These are phyloP conservation scores for Trichechus manatus DNA, from an alignment of 2,113 vertebrate genomes.

Conservation along the genomic window DNA sequence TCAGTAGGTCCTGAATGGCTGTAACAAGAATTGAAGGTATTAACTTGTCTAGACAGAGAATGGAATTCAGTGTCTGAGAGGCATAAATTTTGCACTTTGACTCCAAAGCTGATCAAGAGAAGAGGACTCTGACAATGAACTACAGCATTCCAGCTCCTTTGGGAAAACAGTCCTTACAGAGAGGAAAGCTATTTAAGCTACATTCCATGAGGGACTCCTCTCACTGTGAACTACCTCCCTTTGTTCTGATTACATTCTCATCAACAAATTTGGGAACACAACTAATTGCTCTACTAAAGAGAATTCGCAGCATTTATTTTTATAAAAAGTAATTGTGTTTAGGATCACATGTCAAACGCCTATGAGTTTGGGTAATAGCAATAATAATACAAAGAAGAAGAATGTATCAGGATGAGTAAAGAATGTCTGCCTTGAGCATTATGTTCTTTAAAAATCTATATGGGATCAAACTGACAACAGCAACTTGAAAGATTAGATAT, in stretches of 20 bases:
- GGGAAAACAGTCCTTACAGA: not conserved
- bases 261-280: slow-evolving; percentile 3
- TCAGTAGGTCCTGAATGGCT: not conserved
- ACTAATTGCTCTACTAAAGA: slow-evolving; percentile 18
- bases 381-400: not conserved
- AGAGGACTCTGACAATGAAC: not conserved
- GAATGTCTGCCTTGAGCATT: not conserved
- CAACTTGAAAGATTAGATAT: not conserved
- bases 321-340: slow-evolving; percentile 16
- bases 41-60: slow-evolving; percentile 5
- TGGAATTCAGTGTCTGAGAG: not conserved
- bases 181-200: not conserved
- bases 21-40: not conserved
- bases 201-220: not conserved
- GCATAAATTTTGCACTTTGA: not conserved
- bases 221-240: not conserved
- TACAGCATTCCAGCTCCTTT: not conserved
- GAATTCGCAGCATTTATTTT: slow-evolving; percentile 34
- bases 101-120: not conserved
- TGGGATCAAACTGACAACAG: not conserved
- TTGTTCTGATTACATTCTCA: slow-evolving; percentile 43
- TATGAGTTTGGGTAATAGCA: not conserved
- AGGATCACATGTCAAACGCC: slow-evolving; percentile 31
- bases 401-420: not conserved
- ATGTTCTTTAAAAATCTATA: not conserved